These are phyloP conservation scores for Cyanoderma ruficeps DNA, from an alignment of 2,113 vertebrate species.

Conservation along the genomic window DNA sequence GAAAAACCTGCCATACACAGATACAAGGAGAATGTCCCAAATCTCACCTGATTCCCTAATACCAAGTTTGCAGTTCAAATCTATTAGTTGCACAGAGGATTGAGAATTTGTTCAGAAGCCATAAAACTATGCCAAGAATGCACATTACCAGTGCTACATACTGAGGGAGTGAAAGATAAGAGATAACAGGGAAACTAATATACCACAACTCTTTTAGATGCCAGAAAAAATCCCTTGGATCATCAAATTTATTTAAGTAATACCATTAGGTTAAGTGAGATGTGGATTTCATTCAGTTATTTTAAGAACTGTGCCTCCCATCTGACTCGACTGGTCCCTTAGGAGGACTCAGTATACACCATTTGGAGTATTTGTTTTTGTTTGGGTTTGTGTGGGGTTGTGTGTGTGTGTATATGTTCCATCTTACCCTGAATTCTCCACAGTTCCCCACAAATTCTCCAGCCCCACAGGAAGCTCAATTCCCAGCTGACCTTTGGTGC, in stretches of 20 bases:
- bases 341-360: neutral
- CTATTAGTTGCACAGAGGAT: neutral
- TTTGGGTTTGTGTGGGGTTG: neutral
- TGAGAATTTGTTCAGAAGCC: constrained; percentile 32
- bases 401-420: neutral
- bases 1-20: neutral
- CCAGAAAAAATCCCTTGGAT: constrained; percentile 19
- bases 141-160: neutral
- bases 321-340: neutral
- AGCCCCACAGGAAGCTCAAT: neutral
- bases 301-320: neutral
- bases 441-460: neutral
- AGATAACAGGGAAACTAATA: constrained; percentile 9
- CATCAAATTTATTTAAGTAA: constrained; percentile 20
- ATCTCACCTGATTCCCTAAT: neutral
- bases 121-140: constrained; percentile 34
- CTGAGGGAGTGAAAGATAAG: neutral
- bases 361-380: neutral
- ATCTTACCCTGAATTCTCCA: neutral
- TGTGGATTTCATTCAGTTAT: constrained; percentile 19
- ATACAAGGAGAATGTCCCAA: neutral
- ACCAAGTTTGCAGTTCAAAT: neutral
- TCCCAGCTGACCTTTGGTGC: neutral
- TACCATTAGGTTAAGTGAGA: neutral
- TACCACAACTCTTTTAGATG: neutral